Base-by-base conservation (phyloP, 2,888 invertebrate species). In the Drosophila antonietae region DNA sequence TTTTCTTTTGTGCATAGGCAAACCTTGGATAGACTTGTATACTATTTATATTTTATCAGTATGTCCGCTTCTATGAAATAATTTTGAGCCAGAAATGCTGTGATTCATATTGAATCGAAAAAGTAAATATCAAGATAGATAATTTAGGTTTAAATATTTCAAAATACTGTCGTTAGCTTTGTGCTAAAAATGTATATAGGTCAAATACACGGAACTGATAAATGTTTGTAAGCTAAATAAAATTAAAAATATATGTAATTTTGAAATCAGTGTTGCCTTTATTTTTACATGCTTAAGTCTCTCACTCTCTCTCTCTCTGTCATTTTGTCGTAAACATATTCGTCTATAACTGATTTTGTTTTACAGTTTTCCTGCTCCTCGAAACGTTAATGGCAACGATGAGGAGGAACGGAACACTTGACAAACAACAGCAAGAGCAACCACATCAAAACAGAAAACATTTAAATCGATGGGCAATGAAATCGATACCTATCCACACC, bases 71-170 rank as follows among this genome's bases (percentile, higher is more conserved):
- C 59, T 73, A 63, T 64, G 70, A 69, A 59, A 61, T 71, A 28
- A 71, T 59, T 58, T 61, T 58, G 31, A 55, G 61, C 46, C 35
- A 52, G 51, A 47, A 59, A 33, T 67, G 63, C 49, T 53, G 58
- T 88, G 90, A 87, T 91, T 91, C 90, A 91, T 79, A 91, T 91
- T 91, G 91, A 91, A 90, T 91, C 79, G 51, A 43, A 56, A 9
- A 5, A 53, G 49, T 55, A 58, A 56, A 41, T 55, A 51, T 14
- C 51, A 65, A 68, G 35, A 53, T 59, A 73, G 47, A 59, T 59
- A 73, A 43, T 51, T 49, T 49, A 65, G 73, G 28, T 23, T 41
- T 51, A 59, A 47, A 37, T 63, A 37, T 60, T 44, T 63, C 53
- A 46, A 20, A 44, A 49, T 46, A 51, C 56, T 51, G 63, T 63